Base-by-base conservation (phyloP, 2,113 vertebrate genomes). In the Hymenochirus boettgeri region DNA sequence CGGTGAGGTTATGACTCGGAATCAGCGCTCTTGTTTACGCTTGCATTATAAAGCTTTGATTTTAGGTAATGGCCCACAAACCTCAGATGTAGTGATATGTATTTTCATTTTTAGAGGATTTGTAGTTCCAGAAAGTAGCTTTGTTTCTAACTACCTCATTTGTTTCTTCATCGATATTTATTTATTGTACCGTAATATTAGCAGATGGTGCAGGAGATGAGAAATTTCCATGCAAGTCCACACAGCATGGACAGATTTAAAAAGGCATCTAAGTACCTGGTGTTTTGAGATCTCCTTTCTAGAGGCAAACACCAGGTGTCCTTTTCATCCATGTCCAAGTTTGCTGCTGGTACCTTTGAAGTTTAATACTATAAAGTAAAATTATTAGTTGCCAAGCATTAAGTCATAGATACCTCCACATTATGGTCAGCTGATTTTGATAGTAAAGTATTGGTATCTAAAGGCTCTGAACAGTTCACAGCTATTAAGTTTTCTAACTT, bases 1-100 rank as follows among this genome's bases (percentile, higher is more conserved):
- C 85, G 73, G 86, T 91, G 87, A 85, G 85, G 84, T 89, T 83
- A 87, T 91, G 86, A 81, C 86, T 85, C 84, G 85, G 87, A 86
- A 85, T 85, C 80, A 82, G 73, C 85, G 85, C 83, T 85, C 82
- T 90, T 90, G 86, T 88, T 88, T 89, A 88, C 86, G 64, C 73
- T 89, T 88, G 73, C 85, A 76, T 89, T 91, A 85, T n/a, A 88
- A 88, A 85, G 85, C 86, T 89, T 86, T 88, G 48, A 45, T 81
- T 87, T 88, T 91, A 91, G 88, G 88, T 90, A 90, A 90, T 84
- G 83, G 82, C 65, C 86, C 80, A 77, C 80, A 85, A 72, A 54
- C 77, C 75, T 83, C 83, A 84, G 77, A 84, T 84, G 79, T 87
- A 86, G 82, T 84, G 74, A 69, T 78, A 66, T 86, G 89, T 80